These are phyloP conservation scores for Vireo griseus DNA, from an alignment of 2,797 vertebrate species.

Conservation along the genomic window DNA sequence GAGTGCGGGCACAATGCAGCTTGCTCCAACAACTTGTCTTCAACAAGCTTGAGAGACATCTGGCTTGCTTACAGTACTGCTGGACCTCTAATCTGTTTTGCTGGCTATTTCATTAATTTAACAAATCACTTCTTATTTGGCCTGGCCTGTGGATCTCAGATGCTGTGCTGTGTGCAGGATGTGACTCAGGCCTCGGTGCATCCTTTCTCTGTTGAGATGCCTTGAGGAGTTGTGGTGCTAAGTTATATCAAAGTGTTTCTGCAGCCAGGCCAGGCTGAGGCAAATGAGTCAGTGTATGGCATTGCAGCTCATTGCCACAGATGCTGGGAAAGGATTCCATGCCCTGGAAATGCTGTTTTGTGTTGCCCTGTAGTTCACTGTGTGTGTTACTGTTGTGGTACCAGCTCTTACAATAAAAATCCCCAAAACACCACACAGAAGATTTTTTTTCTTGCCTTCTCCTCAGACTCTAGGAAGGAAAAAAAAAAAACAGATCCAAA, in stretches of 20 bases:
- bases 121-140: not conserved
- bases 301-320: not conserved
- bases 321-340: not conserved
- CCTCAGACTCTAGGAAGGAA: accelerated
- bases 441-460: not conserved
- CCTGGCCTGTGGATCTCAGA: not conserved
- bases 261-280: not conserved
- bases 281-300: not conserved
- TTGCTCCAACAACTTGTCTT: not conserved
- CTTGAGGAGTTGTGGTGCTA: not conserved
- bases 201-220: not conserved
- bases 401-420: not conserved
- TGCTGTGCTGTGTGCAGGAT: not conserved
- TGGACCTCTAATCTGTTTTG: not conserved
- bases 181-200: not conserved
- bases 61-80: not conserved
- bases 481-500: not conserved
- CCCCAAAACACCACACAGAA: accelerated
- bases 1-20: accelerated
- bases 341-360: not conserved
- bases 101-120: not conserved
- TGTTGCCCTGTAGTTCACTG: not conserved
- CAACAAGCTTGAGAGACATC: not conserved
- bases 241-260: not conserved
- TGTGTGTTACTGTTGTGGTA: accelerated